Evolutionary conservation across 1,140 invertebrate genomes (phyloP), one percentile per base, ranked within the genome.

Genomic region (Dreissena rostriformis): DNA sequence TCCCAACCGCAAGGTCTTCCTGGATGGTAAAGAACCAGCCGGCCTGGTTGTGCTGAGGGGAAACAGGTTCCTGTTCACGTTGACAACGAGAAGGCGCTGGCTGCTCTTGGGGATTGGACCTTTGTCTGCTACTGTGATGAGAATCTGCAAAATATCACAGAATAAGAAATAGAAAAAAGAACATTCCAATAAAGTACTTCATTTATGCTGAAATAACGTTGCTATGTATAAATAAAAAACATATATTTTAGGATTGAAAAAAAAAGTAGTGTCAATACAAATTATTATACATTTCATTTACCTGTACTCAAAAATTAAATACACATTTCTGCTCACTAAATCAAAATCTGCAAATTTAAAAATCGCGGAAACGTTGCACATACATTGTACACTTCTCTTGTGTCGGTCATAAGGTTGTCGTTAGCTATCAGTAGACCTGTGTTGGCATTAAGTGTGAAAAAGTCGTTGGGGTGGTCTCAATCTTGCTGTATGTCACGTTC

Each of bases 401-500:
- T 83, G 80, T 80, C 68, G 80, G 76, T 17, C 22, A 52, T n/a
- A 77, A 88, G 19, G 17, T 70, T 52, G 77, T 29, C 19, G 49
- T 63, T 29, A 29, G 28, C 75, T 77, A 14, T 82, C 74, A 19
- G 66, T 15, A 14, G 22, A 24, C 88, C 85, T 15, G 70, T 84
- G 22, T 5, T 24, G 6, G 52, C 29, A 77, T 90, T 61, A 6
- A 90, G 67, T 12, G 52, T 63, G 72, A 90, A 90, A 76, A 79
- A 90, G 12, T 74, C 67, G 6, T 74, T 52, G 49, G 76, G 14
- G 86, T 67, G 49, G 71, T 80, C 57, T 91, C 88, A 15, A 85
- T 86, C 55, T 90, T 68, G 22, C 57, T 63, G 82, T 88, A 91
- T 15, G 84, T 86, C 17, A 86, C 28, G 22, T 82, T 75, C 19